Evolutionary conservation across 2,888 invertebrate species (phyloP).

Genomic region (Aquatica leii): DNA sequence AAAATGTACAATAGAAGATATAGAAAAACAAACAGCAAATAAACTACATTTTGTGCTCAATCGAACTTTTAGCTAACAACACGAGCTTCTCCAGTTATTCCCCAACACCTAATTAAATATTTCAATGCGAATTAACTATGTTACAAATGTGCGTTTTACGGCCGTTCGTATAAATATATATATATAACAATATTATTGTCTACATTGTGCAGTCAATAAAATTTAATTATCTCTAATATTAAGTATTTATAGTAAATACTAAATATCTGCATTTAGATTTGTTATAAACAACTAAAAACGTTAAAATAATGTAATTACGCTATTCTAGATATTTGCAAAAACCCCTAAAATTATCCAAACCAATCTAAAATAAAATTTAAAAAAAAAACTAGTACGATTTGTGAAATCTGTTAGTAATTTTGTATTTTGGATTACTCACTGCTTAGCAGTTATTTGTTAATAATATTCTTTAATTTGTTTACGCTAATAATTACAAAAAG

Average conservation of each 20-base stretch:
- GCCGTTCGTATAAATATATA: slow-evolving; percentile 34
- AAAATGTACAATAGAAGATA: slow-evolving; percentile 25
- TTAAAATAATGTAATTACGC: slow-evolving; percentile 29
- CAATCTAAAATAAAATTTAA: slow-evolving; percentile 47
- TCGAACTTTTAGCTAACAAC: slow-evolving; percentile 20
- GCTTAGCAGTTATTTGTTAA: slow-evolving; percentile 54
- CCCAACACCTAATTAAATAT: slow-evolving; percentile 36
- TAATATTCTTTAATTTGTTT: slow-evolving; percentile 38
- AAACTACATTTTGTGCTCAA: slow-evolving; percentile 22
- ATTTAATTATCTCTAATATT: slow-evolving; percentile 30
- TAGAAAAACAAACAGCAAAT: slow-evolving; percentile 26
- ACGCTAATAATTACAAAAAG: slow-evolving; percentile 49
- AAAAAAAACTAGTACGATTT: slow-evolving; percentile 53
- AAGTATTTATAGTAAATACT: slow-evolving; percentile 35
- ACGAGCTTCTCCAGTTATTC: slow-evolving; percentile 23
- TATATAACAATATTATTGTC: slow-evolving; percentile 51
- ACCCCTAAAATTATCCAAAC: slow-evolving; percentile 57
- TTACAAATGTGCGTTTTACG: slow-evolving; percentile 39
- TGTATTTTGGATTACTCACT: slow-evolving; percentile 53
- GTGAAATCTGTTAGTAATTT: slow-evolving; percentile 45
- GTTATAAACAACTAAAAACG: slow-evolving; percentile 53
- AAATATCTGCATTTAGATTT: slow-evolving; percentile 42
- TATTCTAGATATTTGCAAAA: slow-evolving; percentile 56
- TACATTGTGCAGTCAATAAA: slow-evolving; percentile 59
- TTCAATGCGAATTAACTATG: slow-evolving; percentile 30